phyloP scores from a whole-genome alignment of 2,113 vertebrate species.

The Pavo muticus region DNA sequence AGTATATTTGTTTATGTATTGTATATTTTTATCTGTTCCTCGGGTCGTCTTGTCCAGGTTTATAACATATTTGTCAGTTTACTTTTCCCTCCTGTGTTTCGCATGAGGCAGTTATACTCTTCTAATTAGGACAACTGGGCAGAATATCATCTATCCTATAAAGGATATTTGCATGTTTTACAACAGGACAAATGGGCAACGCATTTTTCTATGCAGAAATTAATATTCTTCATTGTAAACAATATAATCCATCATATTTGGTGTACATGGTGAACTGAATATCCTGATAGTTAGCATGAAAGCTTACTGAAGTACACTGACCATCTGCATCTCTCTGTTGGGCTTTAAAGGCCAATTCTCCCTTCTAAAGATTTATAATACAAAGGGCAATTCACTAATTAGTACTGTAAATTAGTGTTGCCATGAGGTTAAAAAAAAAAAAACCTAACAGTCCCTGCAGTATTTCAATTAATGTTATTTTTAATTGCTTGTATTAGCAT shows the following conservation, averaged over 20 bases:
- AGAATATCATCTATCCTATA: slow-evolving; percentile 56
- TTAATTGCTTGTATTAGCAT: slow-evolving; percentile 81
- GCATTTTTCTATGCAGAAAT: slow-evolving; percentile 67
- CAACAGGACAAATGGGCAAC: slow-evolving; percentile 57
- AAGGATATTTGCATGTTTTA: slow-evolving; percentile 71
- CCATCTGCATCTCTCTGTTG: slow-evolving; percentile 68
- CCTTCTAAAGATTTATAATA: slow-evolving; percentile 73
- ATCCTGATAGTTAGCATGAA: not conserved
- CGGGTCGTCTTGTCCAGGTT: slow-evolving; percentile 44
- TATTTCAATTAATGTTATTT: slow-evolving; percentile 82
- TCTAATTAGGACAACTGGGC: slow-evolving; percentile 60
- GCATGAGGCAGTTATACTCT: slow-evolving; percentile 33
- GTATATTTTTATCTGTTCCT: not conserved
- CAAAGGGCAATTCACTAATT: slow-evolving; percentile 75
- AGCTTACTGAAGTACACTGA: not conserved
- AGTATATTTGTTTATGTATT: not conserved
- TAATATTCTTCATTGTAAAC: slow-evolving; percentile 71
- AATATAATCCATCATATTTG: slow-evolving; percentile 58
- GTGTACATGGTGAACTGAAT: slow-evolving; percentile 58
- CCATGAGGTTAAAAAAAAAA: slow-evolving; percentile 67
- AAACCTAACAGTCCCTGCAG: slow-evolving; percentile 59
- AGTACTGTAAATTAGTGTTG: slow-evolving; percentile 77
- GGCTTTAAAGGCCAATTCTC: slow-evolving; percentile 65
- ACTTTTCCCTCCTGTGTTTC: slow-evolving; percentile 42
- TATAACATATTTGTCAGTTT: slow-evolving; percentile 55